Evolutionary conservation across 1,140 invertebrate species (phyloP), one percentile per base, ranked within the genome.

Genomic region (Schlechtendalia chinensis): DNA sequence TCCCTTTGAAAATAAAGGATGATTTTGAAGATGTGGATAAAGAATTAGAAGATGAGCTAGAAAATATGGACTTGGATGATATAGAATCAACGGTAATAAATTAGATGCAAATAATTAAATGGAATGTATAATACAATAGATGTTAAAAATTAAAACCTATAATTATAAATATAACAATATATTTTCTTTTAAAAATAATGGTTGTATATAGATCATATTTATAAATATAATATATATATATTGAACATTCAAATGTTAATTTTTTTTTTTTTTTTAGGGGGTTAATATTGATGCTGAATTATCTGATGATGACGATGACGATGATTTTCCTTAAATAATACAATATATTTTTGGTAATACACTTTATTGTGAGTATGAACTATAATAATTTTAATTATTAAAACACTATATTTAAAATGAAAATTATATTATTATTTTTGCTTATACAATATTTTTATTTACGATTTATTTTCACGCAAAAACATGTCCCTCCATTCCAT

Each of bases 51-150:
- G 65, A 82, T 32, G 84, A 85, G 50, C 61, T 85, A 71, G 83
- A 85, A 27, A 82, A 82, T 59, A 75, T 85, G 81, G 82, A 83
- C 39, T 83, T 84, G 32, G 83, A 83, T 80, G 83, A 83, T 61
- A 82, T 84, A 12, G 85, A 84, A 69, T 82, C 82, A 39, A 74
- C 82, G 22, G 83, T 83, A 82, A 81, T 16, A 53, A 1, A 29
- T n/a, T 24, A 16, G 4, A 12, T 67, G 0, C 39, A 45, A 58
- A 24, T 58, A 39, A 39, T 39, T 4, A 39, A 4, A 58, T 22
- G 47, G 1, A 50, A 50, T 58, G 14, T n/a, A n/a, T 1, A 56
- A 56, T 56, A 53, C 50, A 53, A 1, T 53, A 5, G 1, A 54
- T 50, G 12, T 12, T 50, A 14, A 12, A 50, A 12, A 50, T 50